Percentiles rank a stretch among this genome's conserved stretches.
Evolutionary conservation across 2,888 invertebrate genomes (phyloP).

Genomic region (Apotomis betuletana): DNA sequence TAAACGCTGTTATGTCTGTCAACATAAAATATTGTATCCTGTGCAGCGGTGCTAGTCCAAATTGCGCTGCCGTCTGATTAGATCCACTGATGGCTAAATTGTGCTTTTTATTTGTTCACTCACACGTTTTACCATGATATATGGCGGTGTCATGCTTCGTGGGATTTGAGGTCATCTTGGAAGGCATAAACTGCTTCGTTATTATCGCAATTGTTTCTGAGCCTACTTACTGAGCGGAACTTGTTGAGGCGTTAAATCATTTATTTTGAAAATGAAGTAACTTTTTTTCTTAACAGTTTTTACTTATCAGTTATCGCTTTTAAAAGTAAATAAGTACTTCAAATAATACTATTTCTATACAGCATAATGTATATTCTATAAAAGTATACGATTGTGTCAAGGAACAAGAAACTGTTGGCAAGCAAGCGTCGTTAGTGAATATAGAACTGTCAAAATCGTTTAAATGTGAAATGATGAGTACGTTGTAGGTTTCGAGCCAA

Average conservation of each 20-base stretch:
- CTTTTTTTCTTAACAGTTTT: background rate
- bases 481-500: conserved; percentile 4
- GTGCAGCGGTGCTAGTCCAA: conserved; percentile 73
- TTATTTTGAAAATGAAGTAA: background rate
- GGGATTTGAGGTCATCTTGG: conserved; percentile 34
- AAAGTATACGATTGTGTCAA: background rate
- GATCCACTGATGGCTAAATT: conserved; percentile 50
- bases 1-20: conserved; percentile 83
- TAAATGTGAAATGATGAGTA: conserved; percentile 6
- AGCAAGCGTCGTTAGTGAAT: conserved; percentile 12
- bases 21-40: conserved; percentile 83
- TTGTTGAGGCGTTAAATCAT: background rate
- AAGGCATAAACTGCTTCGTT: conserved; percentile 8
- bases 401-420: background rate
- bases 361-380: too few species aligned
- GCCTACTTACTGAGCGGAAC: background rate
- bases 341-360: too few species aligned
- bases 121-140: conserved; percentile 37
- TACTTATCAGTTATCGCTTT: too few species aligned
- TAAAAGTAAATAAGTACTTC: too few species aligned
- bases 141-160: conserved; percentile 32
- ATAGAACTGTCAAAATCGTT: conserved; percentile 21
- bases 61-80: conserved; percentile 76
- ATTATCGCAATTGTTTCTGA: conserved; percentile 16
- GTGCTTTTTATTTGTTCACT: conserved; percentile 39